Evolutionary conservation across 1,140 invertebrate species (phyloP).

Genomic region (Drosophila teissieri): DNA sequence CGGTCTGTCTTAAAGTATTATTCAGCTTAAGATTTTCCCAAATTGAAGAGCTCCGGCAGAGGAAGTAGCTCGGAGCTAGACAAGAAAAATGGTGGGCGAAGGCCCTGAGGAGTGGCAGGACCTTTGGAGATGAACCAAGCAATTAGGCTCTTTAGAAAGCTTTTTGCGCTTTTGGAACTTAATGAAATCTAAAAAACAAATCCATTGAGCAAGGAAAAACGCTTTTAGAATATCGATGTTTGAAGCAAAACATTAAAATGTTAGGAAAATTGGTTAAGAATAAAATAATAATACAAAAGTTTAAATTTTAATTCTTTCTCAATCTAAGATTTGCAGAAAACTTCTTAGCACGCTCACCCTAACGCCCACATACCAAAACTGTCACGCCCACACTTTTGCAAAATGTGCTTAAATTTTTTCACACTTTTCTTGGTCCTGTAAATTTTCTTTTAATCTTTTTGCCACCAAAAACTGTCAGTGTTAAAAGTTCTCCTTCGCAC

Average conservation of each 20-base stretch:
- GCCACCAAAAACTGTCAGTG: too few relatives aligned
- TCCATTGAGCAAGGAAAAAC: conserved; percentile 31
- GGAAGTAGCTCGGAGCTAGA: conserved; percentile 21
- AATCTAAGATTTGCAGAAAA: too few relatives aligned
- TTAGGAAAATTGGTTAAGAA: neutral
- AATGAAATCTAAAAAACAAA: conserved; percentile 67
- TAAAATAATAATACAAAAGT: neutral
- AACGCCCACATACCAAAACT: too few relatives aligned
- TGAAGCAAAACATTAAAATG: neutral
- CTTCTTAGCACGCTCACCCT: too few relatives aligned
- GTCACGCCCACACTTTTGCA: too few relatives aligned
- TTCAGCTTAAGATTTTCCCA: conserved; percentile 53
- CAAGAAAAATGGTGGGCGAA: neutral
- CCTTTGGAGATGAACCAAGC: conserved; percentile 53
- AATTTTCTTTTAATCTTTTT: too few relatives aligned
- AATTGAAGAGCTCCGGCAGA: conserved; percentile 8
- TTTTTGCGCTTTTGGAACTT: conserved; percentile 47
- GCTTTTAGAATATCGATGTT: conserved; percentile 39
- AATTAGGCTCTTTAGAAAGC: conserved; percentile 68
- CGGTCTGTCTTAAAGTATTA: conserved; percentile 78
- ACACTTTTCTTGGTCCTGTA: too few relatives aligned
- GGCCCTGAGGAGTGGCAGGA: neutral
- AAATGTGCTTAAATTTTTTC: too few relatives aligned
- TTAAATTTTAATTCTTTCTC: too few relatives aligned
- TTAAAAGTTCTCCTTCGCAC: too few relatives aligned